Evolutionary conservation across 2,888 invertebrate genomes (phyloP).

Genomic region (Pristionchus maxplancki): DNA sequence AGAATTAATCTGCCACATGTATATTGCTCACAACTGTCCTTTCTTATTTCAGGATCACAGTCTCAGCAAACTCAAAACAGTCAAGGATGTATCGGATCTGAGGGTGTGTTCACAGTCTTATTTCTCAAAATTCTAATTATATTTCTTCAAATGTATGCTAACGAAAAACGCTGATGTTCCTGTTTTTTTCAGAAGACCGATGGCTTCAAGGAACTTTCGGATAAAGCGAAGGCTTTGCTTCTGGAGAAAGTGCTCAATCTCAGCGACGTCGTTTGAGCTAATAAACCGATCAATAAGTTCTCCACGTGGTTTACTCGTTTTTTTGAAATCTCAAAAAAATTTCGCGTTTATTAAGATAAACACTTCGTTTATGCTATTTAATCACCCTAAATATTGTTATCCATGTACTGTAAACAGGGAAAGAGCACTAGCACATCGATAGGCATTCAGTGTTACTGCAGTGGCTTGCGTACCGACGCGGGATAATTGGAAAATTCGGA

Average conservation of each 20-base stretch:
- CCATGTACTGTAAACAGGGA: too few relatives aligned
- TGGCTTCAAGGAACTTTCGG: not conserved
- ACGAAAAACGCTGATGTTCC: too few relatives aligned
- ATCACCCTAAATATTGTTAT: too few relatives aligned
- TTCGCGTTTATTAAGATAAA: not conserved
- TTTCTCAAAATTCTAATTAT: not conserved
- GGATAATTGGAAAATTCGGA: too few relatives aligned
- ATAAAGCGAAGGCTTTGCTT: not conserved
- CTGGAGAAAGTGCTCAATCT: not conserved
- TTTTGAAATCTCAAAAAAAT: not conserved
- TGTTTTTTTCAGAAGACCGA: not conserved
- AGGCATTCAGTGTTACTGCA: too few relatives aligned
- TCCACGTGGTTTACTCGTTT: too few relatives aligned
- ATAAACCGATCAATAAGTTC: too few relatives aligned
- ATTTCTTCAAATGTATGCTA: not conserved
- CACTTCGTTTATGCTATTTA: too few relatives aligned
- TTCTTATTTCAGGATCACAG: not conserved
- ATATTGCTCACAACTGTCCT: too few relatives aligned
- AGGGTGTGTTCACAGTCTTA: not conserved
- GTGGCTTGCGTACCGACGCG: too few relatives aligned
- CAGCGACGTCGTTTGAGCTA: not conserved
- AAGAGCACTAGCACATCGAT: too few relatives aligned
- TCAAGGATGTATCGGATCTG: not conserved
- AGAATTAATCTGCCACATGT: not conserved
- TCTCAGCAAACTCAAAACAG: not conserved